A percentile compares a stretch with the other conserved stretches of the same genome.
Evolutionary conservation across 2,113 vertebrate genomes (phyloP).

Genomic region (Phyllostomus discolor): DNA sequence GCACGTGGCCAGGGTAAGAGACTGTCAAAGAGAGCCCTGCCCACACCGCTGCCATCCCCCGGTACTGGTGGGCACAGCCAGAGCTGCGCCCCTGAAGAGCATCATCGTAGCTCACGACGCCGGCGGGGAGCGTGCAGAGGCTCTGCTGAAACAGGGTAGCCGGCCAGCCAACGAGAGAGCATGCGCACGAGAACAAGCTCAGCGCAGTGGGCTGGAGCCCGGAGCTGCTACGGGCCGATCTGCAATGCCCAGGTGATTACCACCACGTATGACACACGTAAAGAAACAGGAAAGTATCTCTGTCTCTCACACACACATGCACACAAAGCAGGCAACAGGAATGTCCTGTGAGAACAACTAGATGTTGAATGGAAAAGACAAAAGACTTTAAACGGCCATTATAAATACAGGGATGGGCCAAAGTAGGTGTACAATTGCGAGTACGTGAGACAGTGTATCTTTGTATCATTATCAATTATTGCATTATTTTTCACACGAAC

Average conservation of each 20-base stretch:
- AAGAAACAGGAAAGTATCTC: not conserved
- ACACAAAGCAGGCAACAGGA: not conserved
- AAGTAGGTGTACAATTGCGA: not conserved
- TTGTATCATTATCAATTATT: not conserved
- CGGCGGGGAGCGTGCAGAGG: fast-evolving
- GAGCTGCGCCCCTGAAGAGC: fast-evolving
- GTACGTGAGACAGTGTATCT: not conserved
- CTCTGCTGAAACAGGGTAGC: not conserved
- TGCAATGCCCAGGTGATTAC: too few species aligned
- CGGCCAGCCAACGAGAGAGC: not conserved
- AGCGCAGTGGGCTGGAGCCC: too few species aligned
- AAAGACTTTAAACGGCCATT: not conserved
- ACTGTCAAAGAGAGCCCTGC: too few species aligned
- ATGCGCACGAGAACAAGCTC: not conserved
- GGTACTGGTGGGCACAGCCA: not conserved
- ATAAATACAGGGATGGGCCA: not conserved
- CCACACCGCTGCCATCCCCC: not conserved
- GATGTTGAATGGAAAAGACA: not conserved
- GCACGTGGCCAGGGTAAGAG: not conserved
- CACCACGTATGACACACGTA: not conserved
- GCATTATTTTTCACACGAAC: not conserved
- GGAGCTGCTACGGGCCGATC: not conserved
- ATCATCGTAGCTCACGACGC: too few species aligned
- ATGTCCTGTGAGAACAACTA: not conserved
- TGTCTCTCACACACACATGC: too few species aligned